Evolutionary conservation across 2,113 vertebrate species (phyloP).

Genomic region (Axis porcinus): DNA sequence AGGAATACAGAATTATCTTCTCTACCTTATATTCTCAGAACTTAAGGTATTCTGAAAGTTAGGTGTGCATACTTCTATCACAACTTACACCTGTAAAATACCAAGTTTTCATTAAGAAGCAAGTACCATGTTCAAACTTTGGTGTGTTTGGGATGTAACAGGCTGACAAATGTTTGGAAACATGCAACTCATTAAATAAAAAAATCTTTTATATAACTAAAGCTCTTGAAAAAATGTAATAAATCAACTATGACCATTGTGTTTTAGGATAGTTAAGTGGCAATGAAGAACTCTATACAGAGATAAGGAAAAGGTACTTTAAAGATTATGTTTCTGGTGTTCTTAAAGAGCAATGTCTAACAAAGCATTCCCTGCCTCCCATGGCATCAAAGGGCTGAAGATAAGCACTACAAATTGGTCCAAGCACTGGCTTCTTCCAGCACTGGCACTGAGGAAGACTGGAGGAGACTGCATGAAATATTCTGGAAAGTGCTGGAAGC

Average conservation of each 20-base stretch:
- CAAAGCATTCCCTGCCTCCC: not conserved
- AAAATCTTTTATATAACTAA: not conserved
- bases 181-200: not conserved
- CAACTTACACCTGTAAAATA: not conserved
- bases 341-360: not conserved
- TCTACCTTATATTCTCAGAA: not conserved
- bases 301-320: not conserved
- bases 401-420: not conserved
- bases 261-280: not conserved
- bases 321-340: not conserved
- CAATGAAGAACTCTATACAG: not conserved
- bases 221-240: not conserved
- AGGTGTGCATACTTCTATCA: not conserved
- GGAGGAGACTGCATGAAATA: not conserved
- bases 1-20: not conserved
- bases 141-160: not conserved
- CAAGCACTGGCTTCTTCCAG: not conserved
- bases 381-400: not conserved
- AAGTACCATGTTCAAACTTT: not conserved
- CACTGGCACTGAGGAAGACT: not conserved
- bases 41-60: not conserved
- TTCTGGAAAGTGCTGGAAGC: not conserved
- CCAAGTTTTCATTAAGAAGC: constrained; percentile 14
- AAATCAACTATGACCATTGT: not conserved
- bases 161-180: not conserved